These are phyloP conservation scores for Sesia apiformis DNA, from an alignment of 2,888 invertebrate genomes.

Conservation along the genomic window DNA sequence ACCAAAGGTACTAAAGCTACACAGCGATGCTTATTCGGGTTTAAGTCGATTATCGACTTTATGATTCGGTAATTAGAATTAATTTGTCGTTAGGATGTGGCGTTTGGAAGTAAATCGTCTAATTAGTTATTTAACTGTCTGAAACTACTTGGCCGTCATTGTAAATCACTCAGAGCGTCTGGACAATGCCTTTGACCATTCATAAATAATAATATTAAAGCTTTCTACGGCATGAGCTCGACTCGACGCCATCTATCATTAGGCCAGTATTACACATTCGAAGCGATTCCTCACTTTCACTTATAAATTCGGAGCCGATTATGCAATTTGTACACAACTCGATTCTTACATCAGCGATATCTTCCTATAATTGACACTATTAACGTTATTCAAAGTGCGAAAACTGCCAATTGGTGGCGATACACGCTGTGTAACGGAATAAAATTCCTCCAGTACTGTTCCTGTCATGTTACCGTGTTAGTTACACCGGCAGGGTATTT, in stretches of 20 bases:
- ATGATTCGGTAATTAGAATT: conserved; percentile 10
- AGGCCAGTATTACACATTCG: conserved; percentile 41
- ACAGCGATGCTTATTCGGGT: conserved; percentile 6
- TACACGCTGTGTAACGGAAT: conserved; percentile 47
- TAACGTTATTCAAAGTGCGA: conserved; percentile 7
- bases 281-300: conserved; percentile 62
- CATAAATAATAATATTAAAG: conserved; percentile 46
- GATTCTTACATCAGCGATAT: conserved; percentile 1
- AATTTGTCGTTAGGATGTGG: conserved; percentile 6
- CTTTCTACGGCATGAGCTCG: conserved; percentile 46
- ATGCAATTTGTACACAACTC: conserved; percentile 39
- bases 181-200: conserved; percentile 48
- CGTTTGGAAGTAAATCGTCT: conserved; percentile 14
- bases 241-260: conserved; percentile 49
- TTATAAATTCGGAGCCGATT: conserved; percentile 54
- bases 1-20: conserved; percentile 3
- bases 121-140: conserved; percentile 17
- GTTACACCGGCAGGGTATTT: conserved; percentile 39
- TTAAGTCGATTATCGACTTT: conserved; percentile 10
- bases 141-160: conserved; percentile 25
- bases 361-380: background rate
- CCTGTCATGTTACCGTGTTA: conserved; percentile 49
- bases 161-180: conserved; percentile 44
- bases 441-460: conserved; percentile 46
- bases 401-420: conserved; percentile 11